Base-by-base conservation (phyloP, 2,888 invertebrate species). In the Crocallis elinguaria region DNA sequence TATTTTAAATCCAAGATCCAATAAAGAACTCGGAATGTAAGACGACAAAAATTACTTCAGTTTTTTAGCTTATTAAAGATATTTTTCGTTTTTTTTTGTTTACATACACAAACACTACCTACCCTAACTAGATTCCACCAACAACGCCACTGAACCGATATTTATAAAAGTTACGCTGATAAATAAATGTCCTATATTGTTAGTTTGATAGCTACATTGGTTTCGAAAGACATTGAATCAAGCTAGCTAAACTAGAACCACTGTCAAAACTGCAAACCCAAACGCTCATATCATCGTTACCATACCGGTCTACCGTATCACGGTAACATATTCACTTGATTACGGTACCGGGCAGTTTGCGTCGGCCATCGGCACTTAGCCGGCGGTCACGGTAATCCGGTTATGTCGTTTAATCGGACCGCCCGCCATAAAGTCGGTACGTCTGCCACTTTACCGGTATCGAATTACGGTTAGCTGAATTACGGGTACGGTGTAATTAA, bases 331-430 rank as follows among this genome's bases (percentile, higher is more conserved):
- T 58, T 62, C 53, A 64, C 59, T 60, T 64, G 73, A 78, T 79
- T 76, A 80, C 59, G 62, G 74, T 64, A 11, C 65, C 69, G 78
- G 75, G 62, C 76, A 77, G 80, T 81, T 75, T 72, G 67, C 70
- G 71, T 64, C 73, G 72, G 68, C 63, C 67, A 69, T 64, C 72
- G 73, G 71, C 86, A 84, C 85, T 86, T 84, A 82, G 71, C 80
- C 78, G 77, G 71, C 80, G 84, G 86, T 79, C 86, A 82, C 67
- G 67, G 67, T 86, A 89, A 89, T 86, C 82, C 78, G 68, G 79
- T 88, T 88, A 88, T 70, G 64, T 60, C 78, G 77, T 79, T 82
- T 85, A 86, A 88, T 88, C 87, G 84, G 86, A 69, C 75, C 76
- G 75, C 72, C 62, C 64, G 71, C 73, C 73, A 65, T 75, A 69